A percentile compares a stretch with the other conserved stretches of the same genome.
These are phyloP conservation scores for Polyploca ridens DNA, from an alignment of 2,888 invertebrate genomes.

Conservation along the genomic window DNA sequence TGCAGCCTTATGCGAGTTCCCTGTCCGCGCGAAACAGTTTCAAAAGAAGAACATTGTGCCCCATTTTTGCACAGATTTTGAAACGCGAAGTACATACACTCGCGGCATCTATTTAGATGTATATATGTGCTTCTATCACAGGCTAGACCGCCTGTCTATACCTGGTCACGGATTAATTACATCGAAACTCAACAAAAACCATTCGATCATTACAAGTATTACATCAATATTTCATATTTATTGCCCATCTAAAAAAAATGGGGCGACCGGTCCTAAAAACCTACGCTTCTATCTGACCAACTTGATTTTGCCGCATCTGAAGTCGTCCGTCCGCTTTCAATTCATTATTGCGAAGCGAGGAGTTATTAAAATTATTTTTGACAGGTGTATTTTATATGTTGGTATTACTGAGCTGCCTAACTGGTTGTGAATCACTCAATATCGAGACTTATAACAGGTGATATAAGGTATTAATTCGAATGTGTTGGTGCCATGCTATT, in stretches of 20 bases:
- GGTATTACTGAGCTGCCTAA: conserved; percentile 24
- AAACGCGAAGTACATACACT: no score
- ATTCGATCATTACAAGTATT: conserved; percentile 6
- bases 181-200: conserved; percentile 8
- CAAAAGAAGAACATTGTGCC: no score
- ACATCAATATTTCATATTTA: conserved; percentile 12
- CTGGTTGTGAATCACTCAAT: neutral
- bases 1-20: no score
- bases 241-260: conserved; percentile 9
- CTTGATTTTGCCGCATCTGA: conserved; percentile 30
- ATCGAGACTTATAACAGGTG: neutral
- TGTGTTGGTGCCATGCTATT: neutral
- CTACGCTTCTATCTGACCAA: conserved; percentile 23
- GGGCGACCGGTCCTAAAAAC: conserved; percentile 12
- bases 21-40: no score
- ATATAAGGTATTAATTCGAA: neutral
- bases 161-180: conserved; percentile 3
- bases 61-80: no score
- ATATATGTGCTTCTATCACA: neutral
- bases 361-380: conserved; percentile 27
- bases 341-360: conserved; percentile 22
- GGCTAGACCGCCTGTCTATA: neutral
- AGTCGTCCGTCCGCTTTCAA: conserved; percentile 22
- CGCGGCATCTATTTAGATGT: no score
- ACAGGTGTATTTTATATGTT: conserved; percentile 30